These are phyloP conservation scores for Streptopelia turtur DNA, from an alignment of 2,797 vertebrate species.

Conservation along the genomic window DNA sequence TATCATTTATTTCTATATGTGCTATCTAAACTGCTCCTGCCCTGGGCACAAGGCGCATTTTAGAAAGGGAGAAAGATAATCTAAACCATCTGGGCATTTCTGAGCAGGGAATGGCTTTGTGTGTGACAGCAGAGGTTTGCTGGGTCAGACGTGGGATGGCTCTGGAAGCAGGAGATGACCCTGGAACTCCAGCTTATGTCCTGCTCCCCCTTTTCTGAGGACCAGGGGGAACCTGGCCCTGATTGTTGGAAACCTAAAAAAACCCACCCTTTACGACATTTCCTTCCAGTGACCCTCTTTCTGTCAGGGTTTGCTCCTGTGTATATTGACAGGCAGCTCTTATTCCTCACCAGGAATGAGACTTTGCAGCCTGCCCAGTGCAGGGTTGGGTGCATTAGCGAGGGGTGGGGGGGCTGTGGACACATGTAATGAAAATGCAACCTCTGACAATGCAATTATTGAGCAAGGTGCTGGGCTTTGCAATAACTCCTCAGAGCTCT, in stretches of 20 bases:
- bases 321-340: accelerated
- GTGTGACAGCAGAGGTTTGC: not conserved
- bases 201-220: accelerated
- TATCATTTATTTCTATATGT: conserved; percentile 40
- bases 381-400: not conserved
- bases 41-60: not conserved
- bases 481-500: not conserved
- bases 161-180: not conserved
- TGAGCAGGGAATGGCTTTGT: not conserved
- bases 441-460: accelerated
- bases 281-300: not conserved
- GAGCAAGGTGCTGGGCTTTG: not conserved
- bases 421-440: accelerated
- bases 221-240: not conserved
- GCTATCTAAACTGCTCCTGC: conserved; percentile 11
- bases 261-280: too few relatives aligned
- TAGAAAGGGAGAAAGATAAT: not conserved
- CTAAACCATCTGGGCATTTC: not conserved
- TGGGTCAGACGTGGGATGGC: not conserved
- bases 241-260: not conserved
- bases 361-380: accelerated
- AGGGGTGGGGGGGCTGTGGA: not conserved
- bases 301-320: not conserved
- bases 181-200: not conserved
- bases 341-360: accelerated